These are phyloP conservation scores for Drosophila punjabiensis DNA, from an alignment of 1,140 invertebrate species.

Conservation along the genomic window DNA sequence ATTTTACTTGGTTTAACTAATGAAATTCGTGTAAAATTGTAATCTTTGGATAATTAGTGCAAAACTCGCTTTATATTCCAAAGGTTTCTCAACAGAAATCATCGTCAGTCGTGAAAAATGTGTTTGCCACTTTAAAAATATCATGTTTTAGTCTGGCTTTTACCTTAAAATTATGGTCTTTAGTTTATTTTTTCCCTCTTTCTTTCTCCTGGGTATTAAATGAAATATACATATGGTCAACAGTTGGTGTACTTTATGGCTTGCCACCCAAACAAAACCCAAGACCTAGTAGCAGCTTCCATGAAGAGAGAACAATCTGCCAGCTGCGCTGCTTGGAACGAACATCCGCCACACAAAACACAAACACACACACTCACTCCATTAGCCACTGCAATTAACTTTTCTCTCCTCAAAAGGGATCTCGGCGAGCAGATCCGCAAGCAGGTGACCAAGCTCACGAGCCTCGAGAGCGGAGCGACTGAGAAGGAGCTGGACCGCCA, in stretches of 20 bases:
- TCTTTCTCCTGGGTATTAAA: not conserved
- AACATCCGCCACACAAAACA: conserved; percentile 41
- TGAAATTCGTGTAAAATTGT: not conserved
- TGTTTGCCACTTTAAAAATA: too few species aligned
- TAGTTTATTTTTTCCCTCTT: not conserved
- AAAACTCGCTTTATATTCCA: not conserved
- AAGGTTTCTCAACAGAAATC: not conserved
- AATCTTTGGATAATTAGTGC: not conserved
- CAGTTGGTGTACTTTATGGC: not conserved
- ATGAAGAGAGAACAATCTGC: not conserved
- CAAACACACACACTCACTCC: conserved; percentile 2
- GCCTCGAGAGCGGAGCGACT: conserved; percentile 86
- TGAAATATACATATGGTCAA: not conserved
- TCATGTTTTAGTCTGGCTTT: not conserved
- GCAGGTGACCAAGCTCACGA: conserved; percentile 89
- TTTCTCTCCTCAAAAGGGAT: conserved; percentile 87
- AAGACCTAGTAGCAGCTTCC: not conserved
- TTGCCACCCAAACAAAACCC: not conserved
- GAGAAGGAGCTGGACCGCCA: conserved; percentile 88
- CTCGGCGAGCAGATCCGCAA: conserved; percentile 91
- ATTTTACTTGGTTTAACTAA: not conserved
- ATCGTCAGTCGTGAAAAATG: not conserved
- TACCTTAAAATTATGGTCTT: not conserved
- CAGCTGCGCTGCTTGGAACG: conserved; percentile 43
- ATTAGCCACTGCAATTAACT: conserved; percentile 24